These are phyloP conservation scores for Sorex maritimensis DNA, from an alignment of 2,797 vertebrate species.

Conservation along the genomic window DNA sequence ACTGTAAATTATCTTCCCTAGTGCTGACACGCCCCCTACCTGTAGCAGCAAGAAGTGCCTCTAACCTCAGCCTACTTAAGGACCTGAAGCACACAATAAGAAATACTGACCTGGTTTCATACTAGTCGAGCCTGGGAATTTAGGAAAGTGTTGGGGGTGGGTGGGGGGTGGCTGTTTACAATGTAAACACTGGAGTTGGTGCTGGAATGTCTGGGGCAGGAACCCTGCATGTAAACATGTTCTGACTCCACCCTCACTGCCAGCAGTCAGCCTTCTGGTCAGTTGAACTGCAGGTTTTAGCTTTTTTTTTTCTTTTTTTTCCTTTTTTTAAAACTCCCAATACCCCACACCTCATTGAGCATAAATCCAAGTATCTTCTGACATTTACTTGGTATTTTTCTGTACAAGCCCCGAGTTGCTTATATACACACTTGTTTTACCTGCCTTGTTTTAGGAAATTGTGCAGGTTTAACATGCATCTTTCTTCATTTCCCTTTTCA, in stretches of 20 bases:
- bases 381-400: slow-evolving; percentile 30
- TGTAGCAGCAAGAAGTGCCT: slow-evolving; percentile 87
- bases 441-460: slow-evolving; percentile 39
- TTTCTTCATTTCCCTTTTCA: slow-evolving; percentile 78
- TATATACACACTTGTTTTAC: slow-evolving; percentile 7
- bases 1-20: slow-evolving; percentile 42
- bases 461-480: slow-evolving; percentile 72
- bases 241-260: slow-evolving; percentile 4
- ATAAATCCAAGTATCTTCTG: slow-evolving; percentile 67
- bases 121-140: slow-evolving; percentile 84
- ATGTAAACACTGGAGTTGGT: slow-evolving; percentile 56
- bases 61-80: slow-evolving; percentile 82
- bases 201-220: slow-evolving; percentile 57
- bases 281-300: slow-evolving; percentile 83
- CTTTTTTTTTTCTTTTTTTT: slow-evolving; percentile 11
- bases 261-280: slow-evolving; percentile 57
- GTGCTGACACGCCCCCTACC: slow-evolving; percentile 80
- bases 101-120: slow-evolving; percentile 87
- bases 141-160: slow-evolving; percentile 42
- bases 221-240: slow-evolving; percentile 17
- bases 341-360: slow-evolving; percentile 74
- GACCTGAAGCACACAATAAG: slow-evolving; percentile 84
- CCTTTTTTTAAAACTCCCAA: slow-evolving; percentile 47
- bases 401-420: slow-evolving; percentile 49
- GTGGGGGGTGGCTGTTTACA: background rate